Evolutionary conservation across 2,888 invertebrate genomes (phyloP), one percentile per base, ranked within the genome.

Genomic region (Eledona agricola): DNA sequence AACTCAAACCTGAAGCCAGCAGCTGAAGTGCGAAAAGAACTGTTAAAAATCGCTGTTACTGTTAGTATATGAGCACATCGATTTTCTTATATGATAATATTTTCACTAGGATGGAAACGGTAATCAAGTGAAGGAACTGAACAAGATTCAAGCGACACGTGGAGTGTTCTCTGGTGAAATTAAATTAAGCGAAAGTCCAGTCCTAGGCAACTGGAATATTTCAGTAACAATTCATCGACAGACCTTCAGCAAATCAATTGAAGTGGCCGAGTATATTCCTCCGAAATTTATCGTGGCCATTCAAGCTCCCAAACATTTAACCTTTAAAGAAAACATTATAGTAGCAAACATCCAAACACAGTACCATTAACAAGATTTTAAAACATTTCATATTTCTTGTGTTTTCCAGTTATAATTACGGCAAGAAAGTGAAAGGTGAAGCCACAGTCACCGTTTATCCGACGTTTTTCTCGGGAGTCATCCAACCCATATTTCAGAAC

Each of bases 201-300:
- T 92, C 9, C 79, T 94, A 11, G 96, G 96, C 13, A 83, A 87
- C 70, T 96, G 96, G 96, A 88, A 85, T 47, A 88, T 96, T 60
- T 85, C 87, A 56, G 85, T 86, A 0, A 79, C 75, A 9, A 79
- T 86, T 3, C 81, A 82, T 32, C 85, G 82, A 55, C 77, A 77
- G 62, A 70, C 64, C 1, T 77, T 71, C 70, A 81, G 84, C 49
- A 88, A 90, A 69, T 81, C 81, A 4, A 83, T 93, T 57, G 84
- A 90, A 71, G 91, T 96, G 3, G 93, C 93, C 3, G 92, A 94
- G 76, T 95, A 94, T 67, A 89, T 97, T 45, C 77, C 94, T 60
- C 98, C 98, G 0, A 96, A 96, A 72, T 98, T 96, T 76, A 87
- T 95, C 70, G 90, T 97, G 51, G 83, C 84, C 16, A 85, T 97